These are phyloP conservation scores for Mugil cephalus DNA, from an alignment of 2,113 vertebrate species.

Conservation along the genomic window DNA sequence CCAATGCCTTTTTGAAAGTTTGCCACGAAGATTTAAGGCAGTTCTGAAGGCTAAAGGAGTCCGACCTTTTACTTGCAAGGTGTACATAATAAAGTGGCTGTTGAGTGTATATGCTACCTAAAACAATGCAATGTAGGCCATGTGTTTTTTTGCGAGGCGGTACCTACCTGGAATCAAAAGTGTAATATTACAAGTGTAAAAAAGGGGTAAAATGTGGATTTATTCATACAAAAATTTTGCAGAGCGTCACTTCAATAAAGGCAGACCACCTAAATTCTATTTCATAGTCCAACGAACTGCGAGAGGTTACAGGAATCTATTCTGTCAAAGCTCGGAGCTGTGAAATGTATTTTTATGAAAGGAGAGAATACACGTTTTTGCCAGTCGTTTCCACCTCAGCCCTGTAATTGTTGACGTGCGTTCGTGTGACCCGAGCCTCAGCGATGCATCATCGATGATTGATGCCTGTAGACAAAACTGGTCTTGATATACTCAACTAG, in stretches of 20 bases:
- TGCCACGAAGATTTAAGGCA: too few species aligned
- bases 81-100: too few species aligned
- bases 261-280: constrained; percentile 43
- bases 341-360: constrained; percentile 54
- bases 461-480: constrained; percentile 37
- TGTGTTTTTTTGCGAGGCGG: constrained; percentile 1
- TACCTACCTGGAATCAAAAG: constrained; percentile 8
- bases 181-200: background rate
- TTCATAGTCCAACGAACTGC: constrained; percentile 56
- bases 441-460: constrained; percentile 39
- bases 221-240: constrained; percentile 26
- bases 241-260: constrained; percentile 36
- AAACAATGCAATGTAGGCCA: background rate
- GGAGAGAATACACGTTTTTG: constrained; percentile 28
- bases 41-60: too few species aligned
- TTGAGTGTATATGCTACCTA: too few species aligned
- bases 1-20: too few species aligned
- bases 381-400: constrained; percentile 38
- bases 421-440: constrained; percentile 34
- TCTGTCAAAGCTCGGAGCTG: constrained; percentile 52
- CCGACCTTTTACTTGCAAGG: too few species aligned
- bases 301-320: constrained; percentile 47
- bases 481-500: constrained; percentile 41
- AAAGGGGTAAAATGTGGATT: constrained; percentile 21
- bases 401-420: constrained; percentile 36